Evolutionary conservation across 1,140 invertebrate genomes (phyloP).

Genomic region (Paraescarpia echinospica): DNA sequence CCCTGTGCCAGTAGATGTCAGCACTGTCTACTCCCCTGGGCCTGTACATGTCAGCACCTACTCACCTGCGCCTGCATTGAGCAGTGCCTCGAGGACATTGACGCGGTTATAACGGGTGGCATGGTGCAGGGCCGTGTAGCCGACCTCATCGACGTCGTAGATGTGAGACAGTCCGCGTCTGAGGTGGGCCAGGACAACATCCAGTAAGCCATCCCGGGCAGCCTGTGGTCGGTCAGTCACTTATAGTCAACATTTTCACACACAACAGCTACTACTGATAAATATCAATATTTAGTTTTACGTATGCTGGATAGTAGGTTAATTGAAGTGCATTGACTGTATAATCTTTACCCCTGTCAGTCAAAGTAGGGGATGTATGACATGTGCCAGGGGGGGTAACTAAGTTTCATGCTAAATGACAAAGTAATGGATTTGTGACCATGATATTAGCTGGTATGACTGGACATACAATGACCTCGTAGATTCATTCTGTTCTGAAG

Average conservation of each 20-base stretch:
- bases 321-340: too few species aligned
- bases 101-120: slow-evolving; percentile 28
- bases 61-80: slow-evolving; percentile 28
- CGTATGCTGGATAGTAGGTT: not conserved
- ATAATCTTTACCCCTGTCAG: too few species aligned
- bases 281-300: not conserved
- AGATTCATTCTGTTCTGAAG: too few species aligned
- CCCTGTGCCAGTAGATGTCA: too few species aligned
- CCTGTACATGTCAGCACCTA: not conserved
- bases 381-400: too few species aligned
- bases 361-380: too few species aligned
- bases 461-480: too few species aligned
- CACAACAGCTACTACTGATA: not conserved
- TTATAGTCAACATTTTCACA: not conserved
- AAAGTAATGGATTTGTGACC: too few species aligned
- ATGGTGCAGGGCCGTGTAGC: slow-evolving; percentile 29
- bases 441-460: too few species aligned
- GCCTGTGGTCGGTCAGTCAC: slow-evolving; percentile 14
- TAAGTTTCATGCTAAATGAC: too few species aligned
- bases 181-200: slow-evolving; percentile 7
- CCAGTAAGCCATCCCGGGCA: slow-evolving; percentile 23
- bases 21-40: too few species aligned
- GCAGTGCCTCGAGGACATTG: slow-evolving; percentile 22
- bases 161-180: not conserved
- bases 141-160: slow-evolving; percentile 29